phyloP scores from a whole-genome alignment of 1,140 invertebrate genomes.

The Ceratoteleas bidentatus region DNA sequence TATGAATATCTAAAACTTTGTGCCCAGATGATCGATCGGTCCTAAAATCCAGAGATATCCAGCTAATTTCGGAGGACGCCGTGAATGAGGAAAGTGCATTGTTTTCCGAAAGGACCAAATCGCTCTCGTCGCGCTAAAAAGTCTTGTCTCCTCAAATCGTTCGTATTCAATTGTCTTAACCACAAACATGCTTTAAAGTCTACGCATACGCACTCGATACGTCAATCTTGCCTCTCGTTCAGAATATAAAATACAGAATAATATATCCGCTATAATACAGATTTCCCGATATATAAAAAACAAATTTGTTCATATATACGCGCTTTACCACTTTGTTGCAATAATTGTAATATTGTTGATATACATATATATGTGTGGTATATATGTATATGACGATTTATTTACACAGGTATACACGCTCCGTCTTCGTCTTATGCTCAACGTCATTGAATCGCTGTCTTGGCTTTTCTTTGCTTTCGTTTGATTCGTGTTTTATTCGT shows the following conservation, averaged over 20 bases:
- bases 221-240: slow-evolving; percentile 73
- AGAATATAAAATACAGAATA: slow-evolving; percentile 81
- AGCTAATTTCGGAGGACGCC: no score
- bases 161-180: slow-evolving; percentile 53
- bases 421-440: slow-evolving; percentile 33
- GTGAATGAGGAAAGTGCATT: no score
- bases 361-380: slow-evolving; percentile 71
- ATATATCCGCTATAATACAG: slow-evolving; percentile 78
- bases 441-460: slow-evolving; percentile 66
- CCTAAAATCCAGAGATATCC: no score
- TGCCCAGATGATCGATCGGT: no score
- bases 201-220: slow-evolving; percentile 60
- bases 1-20: no score
- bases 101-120: no score
- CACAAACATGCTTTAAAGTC: slow-evolving; percentile 61
- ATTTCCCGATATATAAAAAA: slow-evolving; percentile 79
- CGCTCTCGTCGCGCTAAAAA: slow-evolving; percentile 51
- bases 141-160: slow-evolving; percentile 56
- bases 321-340: slow-evolving; percentile 73
- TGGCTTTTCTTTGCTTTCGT: slow-evolving; percentile 59
- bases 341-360: slow-evolving; percentile 74
- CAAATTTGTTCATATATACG: slow-evolving; percentile 77
- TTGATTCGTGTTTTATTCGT: slow-evolving; percentile 64
- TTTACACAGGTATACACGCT: slow-evolving; percentile 78
- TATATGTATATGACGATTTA: slow-evolving; percentile 77